Base-by-base conservation (phyloP, 2,888 invertebrate genomes). In the Coleophora flavipennella region DNA sequence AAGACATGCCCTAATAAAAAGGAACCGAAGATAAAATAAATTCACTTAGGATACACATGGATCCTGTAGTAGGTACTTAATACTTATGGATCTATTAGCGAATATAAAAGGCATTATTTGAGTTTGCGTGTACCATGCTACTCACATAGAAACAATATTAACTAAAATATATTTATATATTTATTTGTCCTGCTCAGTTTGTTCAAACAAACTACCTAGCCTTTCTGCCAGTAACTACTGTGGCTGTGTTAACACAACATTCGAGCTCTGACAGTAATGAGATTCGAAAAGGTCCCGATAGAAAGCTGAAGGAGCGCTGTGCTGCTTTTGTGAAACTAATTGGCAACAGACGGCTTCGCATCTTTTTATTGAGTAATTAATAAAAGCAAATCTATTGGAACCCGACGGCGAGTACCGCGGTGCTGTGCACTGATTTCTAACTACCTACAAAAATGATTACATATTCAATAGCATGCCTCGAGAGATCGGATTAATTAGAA, bases 381-480 rank as follows among this genome's bases (percentile, higher is more conserved):
- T n/a, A 55, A 14, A 39, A 36, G 26, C 36, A 36, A 39, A 42
- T 36, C 35, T 32, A 40, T 42, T 35, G 40, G 33, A 33, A 28
- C 8, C 20, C 31, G 31, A 38, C 34, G 60, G 61, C 56, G 60
- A 64, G 59, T 59, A 46, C 41, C 41, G 62, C 55, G 55, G 59
- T 59, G 47, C 41, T 40, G 62, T 56, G 55, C 62, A 62, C 59
- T 53, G 62, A 67, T 62, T 74, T 81, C 80, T 80, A 79, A n/a
- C n/a, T n/a, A n/a, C n/a, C 78, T 63, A 66, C 59, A 20, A 60
- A 60, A 68, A 63, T 75, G 68, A 80, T 81, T 79, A 78, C 77
- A 77, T 81, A 80, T 81, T 80, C 79, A 78, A 68, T 79, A 69
- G 53, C 60, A 46, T 57, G 61, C 55, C 67, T 63, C 59, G 59